A percentile compares a stretch with the other conserved stretches of the same genome.
phyloP scores from a whole-genome alignment of 2,888 invertebrate genomes.

The Sialis lutaria region DNA sequence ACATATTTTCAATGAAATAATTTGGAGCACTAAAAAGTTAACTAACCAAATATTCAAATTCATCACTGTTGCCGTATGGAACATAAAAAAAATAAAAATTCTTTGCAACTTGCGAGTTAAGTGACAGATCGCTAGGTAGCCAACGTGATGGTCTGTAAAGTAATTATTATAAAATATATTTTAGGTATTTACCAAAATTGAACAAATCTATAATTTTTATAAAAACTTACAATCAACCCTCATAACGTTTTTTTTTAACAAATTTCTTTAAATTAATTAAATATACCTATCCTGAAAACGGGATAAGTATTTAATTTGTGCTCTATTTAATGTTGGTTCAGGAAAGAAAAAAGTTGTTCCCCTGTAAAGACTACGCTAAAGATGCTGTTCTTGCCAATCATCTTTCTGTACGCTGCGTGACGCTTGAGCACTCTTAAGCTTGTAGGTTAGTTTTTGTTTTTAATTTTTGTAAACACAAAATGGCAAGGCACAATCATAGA shows the following conservation, averaged over 20 bases:
- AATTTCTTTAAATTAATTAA: not conserved
- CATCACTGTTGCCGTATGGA: no score
- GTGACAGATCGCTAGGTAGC: no score
- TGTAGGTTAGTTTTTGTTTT: conserved; percentile 5
- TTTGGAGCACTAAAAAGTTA: no score
- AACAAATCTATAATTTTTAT: not conserved
- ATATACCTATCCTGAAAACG: not conserved
- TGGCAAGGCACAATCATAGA: no score
- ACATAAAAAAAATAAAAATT: no score
- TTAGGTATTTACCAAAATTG: not conserved
- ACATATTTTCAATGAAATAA: no score
- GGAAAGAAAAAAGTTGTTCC: conserved; percentile 50
- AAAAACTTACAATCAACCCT: conserved; percentile 5
- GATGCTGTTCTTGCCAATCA: conserved; percentile 58
- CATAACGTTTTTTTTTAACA: not conserved
- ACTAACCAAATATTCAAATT: no score
- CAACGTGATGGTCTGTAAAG: no score
- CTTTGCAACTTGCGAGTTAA: no score
- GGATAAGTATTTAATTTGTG: not conserved
- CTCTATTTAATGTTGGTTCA: conserved; percentile 11
- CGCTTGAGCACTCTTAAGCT: conserved; percentile 6
- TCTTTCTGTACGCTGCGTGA: conserved; percentile 59
- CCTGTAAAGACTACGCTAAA: conserved; percentile 61
- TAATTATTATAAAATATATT: no score
- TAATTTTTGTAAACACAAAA: conserved; percentile 3